Evolutionary conservation across 2,888 invertebrate genomes (phyloP).

Genomic region (Cosmopolites sordidus): DNA sequence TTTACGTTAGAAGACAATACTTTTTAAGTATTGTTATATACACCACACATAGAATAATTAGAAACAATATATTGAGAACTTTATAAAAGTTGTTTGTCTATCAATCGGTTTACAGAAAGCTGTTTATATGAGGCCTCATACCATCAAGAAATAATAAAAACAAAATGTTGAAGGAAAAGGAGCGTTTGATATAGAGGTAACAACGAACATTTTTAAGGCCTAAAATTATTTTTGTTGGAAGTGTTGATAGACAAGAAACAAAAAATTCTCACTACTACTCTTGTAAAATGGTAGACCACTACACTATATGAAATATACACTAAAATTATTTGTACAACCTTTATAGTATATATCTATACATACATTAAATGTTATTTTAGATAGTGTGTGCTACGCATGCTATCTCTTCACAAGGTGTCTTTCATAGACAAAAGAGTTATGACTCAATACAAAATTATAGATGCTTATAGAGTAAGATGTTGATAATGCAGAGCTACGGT

Average conservation of each 20-base stretch:
- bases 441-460: too few relatives aligned
- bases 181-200: background rate
- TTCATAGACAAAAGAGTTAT: slow-evolving; percentile 26
- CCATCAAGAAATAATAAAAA: too few relatives aligned
- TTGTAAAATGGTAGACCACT: slow-evolving; percentile 32
- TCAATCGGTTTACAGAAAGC: background rate
- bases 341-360: slow-evolving; percentile 27
- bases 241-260: background rate
- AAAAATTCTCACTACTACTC: slow-evolving; percentile 14
- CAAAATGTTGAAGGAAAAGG: too few relatives aligned
- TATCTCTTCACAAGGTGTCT: slow-evolving; percentile 29
- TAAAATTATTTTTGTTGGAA: background rate
- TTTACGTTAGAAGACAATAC: slow-evolving; percentile 18
- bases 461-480: too few relatives aligned
- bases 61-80: background rate
- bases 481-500: too few relatives aligned
- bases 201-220: background rate
- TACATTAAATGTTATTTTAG: slow-evolving; percentile 17
- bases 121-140: too few relatives aligned
- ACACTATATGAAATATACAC: slow-evolving; percentile 20
- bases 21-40: slow-evolving; percentile 15
- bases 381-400: slow-evolving; percentile 28
- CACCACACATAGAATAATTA: slow-evolving; percentile 10
- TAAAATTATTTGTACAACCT: slow-evolving; percentile 31
- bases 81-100: slow-evolving; percentile 2